These are phyloP conservation scores for Luidia sarsii DNA, from an alignment of 53 echinoderm and acorn worm genomes.

Conservation along the genomic window DNA sequence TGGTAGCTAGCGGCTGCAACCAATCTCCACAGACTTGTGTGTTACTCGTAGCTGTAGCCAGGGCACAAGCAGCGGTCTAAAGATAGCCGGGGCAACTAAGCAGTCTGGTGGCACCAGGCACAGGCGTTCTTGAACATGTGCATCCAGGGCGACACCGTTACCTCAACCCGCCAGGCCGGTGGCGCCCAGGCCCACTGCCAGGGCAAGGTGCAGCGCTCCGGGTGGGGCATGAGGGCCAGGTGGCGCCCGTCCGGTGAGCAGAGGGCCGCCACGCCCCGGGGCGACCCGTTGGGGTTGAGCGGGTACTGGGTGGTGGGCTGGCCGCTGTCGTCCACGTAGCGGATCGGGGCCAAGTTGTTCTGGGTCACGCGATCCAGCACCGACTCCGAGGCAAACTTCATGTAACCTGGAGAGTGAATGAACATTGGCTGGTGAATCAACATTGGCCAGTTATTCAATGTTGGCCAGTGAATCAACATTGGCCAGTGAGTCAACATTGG, in stretches of 20 bases:
- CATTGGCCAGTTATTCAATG: background rate
- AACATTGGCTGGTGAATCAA: no score
- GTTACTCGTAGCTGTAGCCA: no score
- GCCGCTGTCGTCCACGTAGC: slow-evolving; percentile 86
- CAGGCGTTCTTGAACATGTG: slow-evolving; percentile 96
- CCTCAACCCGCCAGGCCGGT: slow-evolving; percentile 63
- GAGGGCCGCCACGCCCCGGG: slow-evolving; percentile 84
- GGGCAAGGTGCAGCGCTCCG: slow-evolving; percentile 83
- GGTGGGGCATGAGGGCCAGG: slow-evolving; percentile 97
- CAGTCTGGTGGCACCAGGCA: slow-evolving; percentile 85
- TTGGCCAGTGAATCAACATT: no score
- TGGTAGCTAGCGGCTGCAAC: no score
- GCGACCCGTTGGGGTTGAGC: slow-evolving; percentile 95
- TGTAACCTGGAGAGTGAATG: slow-evolving; percentile 69
- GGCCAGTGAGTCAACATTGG: no score
- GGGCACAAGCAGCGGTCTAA: no score
- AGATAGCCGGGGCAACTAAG: no score
- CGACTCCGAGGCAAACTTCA: slow-evolving; percentile 82
- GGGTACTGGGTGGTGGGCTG: slow-evolving; percentile 87
- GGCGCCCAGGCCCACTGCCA: slow-evolving; percentile 99
- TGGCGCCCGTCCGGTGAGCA: slow-evolving; percentile 93
- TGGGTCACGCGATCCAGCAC: slow-evolving; percentile 48
- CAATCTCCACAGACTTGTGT: no score
- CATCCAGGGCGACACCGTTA: slow-evolving; percentile 91
- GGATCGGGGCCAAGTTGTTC: slow-evolving; percentile 66